Evolutionary conservation across 2,888 invertebrate genomes (phyloP).

Genomic region (Ariolimax columbianus): DNA sequence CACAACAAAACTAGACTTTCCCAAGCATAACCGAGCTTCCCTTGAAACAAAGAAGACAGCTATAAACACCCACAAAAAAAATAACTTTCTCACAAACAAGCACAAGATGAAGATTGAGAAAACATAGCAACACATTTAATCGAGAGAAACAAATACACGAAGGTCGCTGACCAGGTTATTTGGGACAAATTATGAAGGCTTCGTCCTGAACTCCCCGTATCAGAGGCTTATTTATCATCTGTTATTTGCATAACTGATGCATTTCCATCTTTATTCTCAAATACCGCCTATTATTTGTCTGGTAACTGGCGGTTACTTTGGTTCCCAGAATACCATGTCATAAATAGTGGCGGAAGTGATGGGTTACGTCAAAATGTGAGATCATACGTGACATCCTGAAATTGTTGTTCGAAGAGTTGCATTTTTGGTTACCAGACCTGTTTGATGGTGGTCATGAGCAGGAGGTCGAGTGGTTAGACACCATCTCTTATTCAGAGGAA

Average conservation of each 20-base stretch:
- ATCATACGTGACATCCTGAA: too few species aligned
- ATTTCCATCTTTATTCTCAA: conserved; percentile 12
- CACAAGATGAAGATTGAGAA: not conserved
- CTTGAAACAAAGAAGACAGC: too few species aligned
- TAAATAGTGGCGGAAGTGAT: not conserved
- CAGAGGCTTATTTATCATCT: not conserved
- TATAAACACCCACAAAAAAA: not conserved
- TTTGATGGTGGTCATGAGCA: too few species aligned
- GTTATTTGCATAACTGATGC: conserved; percentile 10
- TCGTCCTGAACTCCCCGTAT: not conserved
- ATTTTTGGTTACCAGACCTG: too few species aligned
- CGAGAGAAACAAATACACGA: not conserved
- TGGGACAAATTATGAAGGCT: conserved; percentile 13
- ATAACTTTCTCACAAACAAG: not conserved
- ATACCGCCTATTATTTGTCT: not conserved
- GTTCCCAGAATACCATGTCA: not conserved
- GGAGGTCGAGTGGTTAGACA: too few species aligned
- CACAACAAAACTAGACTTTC: too few species aligned
- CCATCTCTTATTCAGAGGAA: too few species aligned
- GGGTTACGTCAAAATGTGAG: not conserved
- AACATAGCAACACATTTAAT: not conserved
- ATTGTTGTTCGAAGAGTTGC: too few species aligned
- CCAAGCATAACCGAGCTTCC: too few species aligned
- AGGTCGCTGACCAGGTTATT: not conserved
- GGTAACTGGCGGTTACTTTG: not conserved